Conservation (phyloP, 2,888 invertebrate species). For the Calameuta pallipes region DNA sequence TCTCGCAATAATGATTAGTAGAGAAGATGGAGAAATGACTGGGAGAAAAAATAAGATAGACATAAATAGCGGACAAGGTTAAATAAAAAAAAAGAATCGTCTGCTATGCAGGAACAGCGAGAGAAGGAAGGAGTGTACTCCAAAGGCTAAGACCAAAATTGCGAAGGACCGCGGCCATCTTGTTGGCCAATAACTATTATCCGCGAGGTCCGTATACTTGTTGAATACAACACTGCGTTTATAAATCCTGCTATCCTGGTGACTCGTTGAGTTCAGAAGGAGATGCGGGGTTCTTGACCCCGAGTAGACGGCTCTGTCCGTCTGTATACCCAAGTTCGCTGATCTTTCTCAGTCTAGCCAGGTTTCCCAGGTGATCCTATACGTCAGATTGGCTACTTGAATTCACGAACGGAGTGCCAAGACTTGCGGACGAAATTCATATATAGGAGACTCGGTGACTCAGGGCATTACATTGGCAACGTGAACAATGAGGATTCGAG, state of each 20-base stretch:
- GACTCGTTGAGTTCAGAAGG: conserved; percentile 24
- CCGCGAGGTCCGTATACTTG: not conserved
- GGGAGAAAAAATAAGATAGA: not conserved
- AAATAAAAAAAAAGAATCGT: not conserved
- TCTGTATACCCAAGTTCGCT: not conserved
- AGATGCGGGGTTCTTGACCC: conserved; percentile 44
- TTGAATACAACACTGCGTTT: conserved; percentile 9
- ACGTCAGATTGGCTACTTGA: not conserved
- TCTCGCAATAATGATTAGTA: not conserved
- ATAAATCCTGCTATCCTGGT: conserved; percentile 23
- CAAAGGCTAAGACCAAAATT: conserved; percentile 1
- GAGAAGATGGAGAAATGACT: not conserved
- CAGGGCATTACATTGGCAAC: not conserved
- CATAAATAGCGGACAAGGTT: not conserved
- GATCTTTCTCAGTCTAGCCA: not conserved
- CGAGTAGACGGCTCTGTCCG: conserved; percentile 13
- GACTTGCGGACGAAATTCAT: not conserved
- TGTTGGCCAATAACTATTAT: not conserved
- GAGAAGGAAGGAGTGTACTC: not conserved
- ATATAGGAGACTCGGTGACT: not conserved
- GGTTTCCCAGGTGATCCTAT: not conserved
- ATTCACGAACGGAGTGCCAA: not conserved
- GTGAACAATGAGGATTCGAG: not conserved
- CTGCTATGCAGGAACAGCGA: not conserved
- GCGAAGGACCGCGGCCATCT: conserved; percentile 3